Evolutionary conservation across 2,888 invertebrate species (phyloP), one percentile per base, ranked within the genome.

Genomic region (Trachelus iudaicus): DNA sequence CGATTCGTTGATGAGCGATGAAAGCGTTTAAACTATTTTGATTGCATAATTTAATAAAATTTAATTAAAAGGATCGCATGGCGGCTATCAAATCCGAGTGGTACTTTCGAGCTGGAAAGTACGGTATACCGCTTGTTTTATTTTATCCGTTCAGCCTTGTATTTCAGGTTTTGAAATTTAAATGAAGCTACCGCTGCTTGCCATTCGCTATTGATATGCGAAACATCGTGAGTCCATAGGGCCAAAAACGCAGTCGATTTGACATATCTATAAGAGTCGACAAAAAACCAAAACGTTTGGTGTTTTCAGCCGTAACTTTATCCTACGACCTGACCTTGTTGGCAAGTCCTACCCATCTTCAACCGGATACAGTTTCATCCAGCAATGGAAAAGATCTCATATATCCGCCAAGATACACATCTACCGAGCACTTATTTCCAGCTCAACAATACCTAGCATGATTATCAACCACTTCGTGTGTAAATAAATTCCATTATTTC

Each of bases 121-220:
- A 88, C 86, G 83, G 85, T 87, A 87, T 87, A 87, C 86, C 87
- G 85, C 83, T 81, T 85, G 85, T 88, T 87, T 86, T 87, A 88
- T 88, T 87, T 87, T 87, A 86, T 85, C 87, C 86, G 83, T 84
- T 85, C 87, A 87, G 88, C 84, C 86, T 87, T 85, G 87, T 86
- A 87, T 87, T 87, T 86, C 86, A 87, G 84, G 85, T 88, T 88
- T 88, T 88, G 85, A 88, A 88, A 87, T 88, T 88, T 87, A 88
- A 88, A 88, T 87, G 87, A 86, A 84, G 80, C 85, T 83, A 82
- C 84, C 83, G 79, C 85, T 82, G 35, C 71, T 75, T 77, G 76
- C 80, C 87, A 86, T 87, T 85, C 87, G 85, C 86, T 84, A 87
- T 88, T 88, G 88, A 88, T 88, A 88, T 88, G 87, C 87, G 87